A percentile compares a stretch with the other conserved stretches of the same genome.
Conservation (phyloP, 2,888 invertebrate species). For the Sthenelais limicola region DNA sequence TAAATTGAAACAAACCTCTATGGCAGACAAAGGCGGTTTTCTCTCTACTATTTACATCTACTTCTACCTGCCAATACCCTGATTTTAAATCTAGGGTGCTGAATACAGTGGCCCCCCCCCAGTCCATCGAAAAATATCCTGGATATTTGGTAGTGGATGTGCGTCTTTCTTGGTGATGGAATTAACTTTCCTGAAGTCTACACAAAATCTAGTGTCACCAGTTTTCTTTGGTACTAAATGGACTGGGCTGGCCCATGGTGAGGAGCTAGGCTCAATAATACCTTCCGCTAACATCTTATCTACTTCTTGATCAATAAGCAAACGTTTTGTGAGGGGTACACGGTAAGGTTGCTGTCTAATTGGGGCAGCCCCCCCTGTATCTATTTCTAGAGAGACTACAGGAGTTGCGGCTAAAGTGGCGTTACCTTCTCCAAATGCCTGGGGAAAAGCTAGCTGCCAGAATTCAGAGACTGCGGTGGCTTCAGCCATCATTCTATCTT, state of each 20-base stretch:
- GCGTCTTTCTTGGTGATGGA: slow-evolving; percentile 31
- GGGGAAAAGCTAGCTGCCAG: no score
- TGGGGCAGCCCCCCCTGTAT: slow-evolving; percentile 7
- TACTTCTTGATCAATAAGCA: slow-evolving; percentile 3
- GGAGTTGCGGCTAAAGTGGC: no score
- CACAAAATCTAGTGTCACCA: slow-evolving; percentile 34
- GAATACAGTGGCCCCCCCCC: slow-evolving; percentile 45
- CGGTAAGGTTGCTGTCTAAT: slow-evolving; percentile 30
- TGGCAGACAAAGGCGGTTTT: slow-evolving; percentile 49
- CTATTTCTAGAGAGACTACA: no score
- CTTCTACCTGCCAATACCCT: slow-evolving; percentile 52
- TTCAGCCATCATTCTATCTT: no score
- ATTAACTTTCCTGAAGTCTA: slow-evolving; percentile 39
- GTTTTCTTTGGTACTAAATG: slow-evolving; percentile 39
- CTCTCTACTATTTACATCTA: slow-evolving; percentile 34
- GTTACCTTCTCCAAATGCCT: no score
- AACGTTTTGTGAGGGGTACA: slow-evolving; percentile 15
- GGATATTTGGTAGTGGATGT: slow-evolving; percentile 40
- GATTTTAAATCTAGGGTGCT: slow-evolving; percentile 50
- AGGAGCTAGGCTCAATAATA: slow-evolving; percentile 7
- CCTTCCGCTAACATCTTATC: slow-evolving; percentile 35
- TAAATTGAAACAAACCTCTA: slow-evolving; percentile 48
- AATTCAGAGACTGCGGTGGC: no score
- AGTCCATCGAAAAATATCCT: slow-evolving; percentile 47
- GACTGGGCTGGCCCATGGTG: slow-evolving; percentile 39